Evolutionary conservation across 2,888 invertebrate genomes (phyloP).

Genomic region (Cistogaster globosa): DNA sequence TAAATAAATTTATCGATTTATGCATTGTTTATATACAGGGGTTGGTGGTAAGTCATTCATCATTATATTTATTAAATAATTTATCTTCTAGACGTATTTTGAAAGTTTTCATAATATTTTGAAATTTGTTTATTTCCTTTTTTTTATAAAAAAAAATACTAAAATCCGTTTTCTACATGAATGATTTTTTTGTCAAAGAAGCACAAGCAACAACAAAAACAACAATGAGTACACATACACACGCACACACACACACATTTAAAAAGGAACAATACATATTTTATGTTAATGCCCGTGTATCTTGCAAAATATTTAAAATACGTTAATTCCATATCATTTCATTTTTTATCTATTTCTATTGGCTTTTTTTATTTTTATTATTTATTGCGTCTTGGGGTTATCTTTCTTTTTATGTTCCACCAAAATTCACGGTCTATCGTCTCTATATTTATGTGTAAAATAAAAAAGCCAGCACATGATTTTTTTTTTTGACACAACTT

Average conservation of each 20-base stretch:
- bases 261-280: not conserved
- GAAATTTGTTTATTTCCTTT: constrained; percentile 14
- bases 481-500: too few relatives aligned
- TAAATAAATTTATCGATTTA: constrained; percentile 23
- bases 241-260: not conserved
- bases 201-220: not conserved
- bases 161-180: constrained; percentile 24
- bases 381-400: not conserved
- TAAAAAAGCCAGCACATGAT: not conserved
- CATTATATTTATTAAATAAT: constrained; percentile 14
- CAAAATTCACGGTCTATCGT: not conserved
- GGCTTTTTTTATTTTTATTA: not conserved
- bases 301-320: not conserved
- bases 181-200: not conserved
- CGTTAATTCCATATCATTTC: constrained; percentile 4
- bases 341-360: not conserved
- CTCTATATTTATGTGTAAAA: not conserved
- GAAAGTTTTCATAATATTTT: constrained; percentile 14
- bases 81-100: not conserved
- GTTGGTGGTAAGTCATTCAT: not conserved
- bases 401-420: not conserved
- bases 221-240: not conserved
- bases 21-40: not conserved
- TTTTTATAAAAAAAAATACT: not conserved
- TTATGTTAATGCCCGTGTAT: not conserved